Evolutionary conservation across 2,797 vertebrate species (phyloP), one percentile per base, ranked within the genome.

Genomic region (Adrianichthys oophorus): DNA sequence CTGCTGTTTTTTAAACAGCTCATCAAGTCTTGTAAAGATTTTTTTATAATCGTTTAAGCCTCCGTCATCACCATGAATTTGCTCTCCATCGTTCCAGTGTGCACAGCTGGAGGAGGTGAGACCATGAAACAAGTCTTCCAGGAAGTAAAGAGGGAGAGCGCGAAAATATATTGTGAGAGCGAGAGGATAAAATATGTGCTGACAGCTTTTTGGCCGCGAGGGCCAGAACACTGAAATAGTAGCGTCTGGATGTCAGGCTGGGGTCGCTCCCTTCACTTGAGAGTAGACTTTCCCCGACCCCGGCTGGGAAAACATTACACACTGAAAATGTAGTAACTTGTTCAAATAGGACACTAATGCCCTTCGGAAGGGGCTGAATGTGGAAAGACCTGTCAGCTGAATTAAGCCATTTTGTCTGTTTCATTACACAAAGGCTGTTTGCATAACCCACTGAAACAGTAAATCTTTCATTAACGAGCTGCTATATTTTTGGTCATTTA

Each of bases 181-280:
- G 59, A 81, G 78, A 74, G 81, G 75, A 82, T 83, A 86, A 89
- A 85, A 87, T 80, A 85, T 86, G 78, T 85, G 85, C 70, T 85
- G 89, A 91, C 86, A 89, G 86, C 72, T 90, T 84, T 87, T 87
- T 88, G 87, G 83, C 86, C 57, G 19, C 48, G n/a, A 66, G 75
- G 82, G 79, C 73, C 43, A 47, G 60, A 83, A 75, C 77, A 73
- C 79, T 84, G 83, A 79, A 86, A 87, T 85, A 84, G 85, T 86
- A 85, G 78, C 68, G 85, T 87, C 87, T 87, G 84, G 74, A 80
- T 80, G 85, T 86, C 83, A 84, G 66, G 65, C 66, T 29, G 56
- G 79, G 86, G 86, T 86, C 79, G 67, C 67, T 80, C 59, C 58
- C 70, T 73, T 74, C 75, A 66, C 75, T 81, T 26, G 61, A 72